phyloP scores from a whole-genome alignment of 1,140 invertebrate species.

The Hirudo medicinalis region DNA sequence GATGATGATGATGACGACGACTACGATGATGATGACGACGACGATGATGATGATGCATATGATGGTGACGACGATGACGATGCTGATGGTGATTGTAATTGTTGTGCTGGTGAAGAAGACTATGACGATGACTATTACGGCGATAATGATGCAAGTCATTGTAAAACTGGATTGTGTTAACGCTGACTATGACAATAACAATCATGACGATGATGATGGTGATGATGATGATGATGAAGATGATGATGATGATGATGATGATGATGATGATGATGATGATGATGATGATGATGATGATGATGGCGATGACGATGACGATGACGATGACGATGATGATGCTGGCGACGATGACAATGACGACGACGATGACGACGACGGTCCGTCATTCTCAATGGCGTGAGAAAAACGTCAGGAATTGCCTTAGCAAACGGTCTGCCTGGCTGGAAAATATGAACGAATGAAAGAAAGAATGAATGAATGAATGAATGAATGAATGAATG shows the following conservation, averaged over 20 bases:
- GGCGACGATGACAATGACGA: no score
- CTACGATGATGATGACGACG: slow-evolving; percentile 2
- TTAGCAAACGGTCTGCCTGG: no score
- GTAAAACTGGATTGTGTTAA: no score
- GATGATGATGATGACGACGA: slow-evolving; percentile 1
- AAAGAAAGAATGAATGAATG: slow-evolving; percentile 9
- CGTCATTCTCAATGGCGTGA: no score
- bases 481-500: slow-evolving; percentile 15
- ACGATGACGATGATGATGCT: background rate
- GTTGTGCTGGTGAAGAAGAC: background rate
- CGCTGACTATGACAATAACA: background rate
- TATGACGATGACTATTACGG: slow-evolving; percentile 12
- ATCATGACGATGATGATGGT: background rate
- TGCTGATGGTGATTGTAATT: slow-evolving; percentile 9
- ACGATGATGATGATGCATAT: background rate
- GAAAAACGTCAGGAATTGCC: background rate
- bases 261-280: background rate
- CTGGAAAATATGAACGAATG: slow-evolving; percentile 6
- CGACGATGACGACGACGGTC: no score
- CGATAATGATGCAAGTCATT: background rate
- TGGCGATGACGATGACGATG: background rate
- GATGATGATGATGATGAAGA: background rate
- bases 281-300: background rate
- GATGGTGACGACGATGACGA: background rate
- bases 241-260: background rate